Conservation (phyloP, 1,140 invertebrate species). For the Drosophila setifemur region DNA sequence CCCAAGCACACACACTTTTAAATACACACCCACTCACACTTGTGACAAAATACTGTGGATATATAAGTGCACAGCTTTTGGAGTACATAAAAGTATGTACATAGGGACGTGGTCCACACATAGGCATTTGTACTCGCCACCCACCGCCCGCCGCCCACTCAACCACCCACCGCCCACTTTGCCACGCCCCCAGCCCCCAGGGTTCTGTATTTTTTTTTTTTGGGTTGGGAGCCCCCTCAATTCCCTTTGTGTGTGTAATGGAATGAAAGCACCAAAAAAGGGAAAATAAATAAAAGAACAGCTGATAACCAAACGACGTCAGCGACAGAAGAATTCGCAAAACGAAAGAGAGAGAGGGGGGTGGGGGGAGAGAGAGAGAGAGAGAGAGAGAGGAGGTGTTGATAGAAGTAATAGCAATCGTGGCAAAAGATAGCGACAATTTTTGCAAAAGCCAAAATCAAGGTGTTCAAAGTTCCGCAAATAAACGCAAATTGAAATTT, state of each 20-base stretch:
- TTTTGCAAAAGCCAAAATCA: too few relatives aligned
- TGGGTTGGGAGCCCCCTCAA: not conserved
- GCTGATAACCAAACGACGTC: slow-evolving; percentile 23
- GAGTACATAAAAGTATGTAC: slow-evolving; percentile 14
- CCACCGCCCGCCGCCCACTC: slow-evolving; percentile 1
- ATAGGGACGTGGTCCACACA: slow-evolving; percentile 1
- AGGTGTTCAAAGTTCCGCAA: too few relatives aligned
- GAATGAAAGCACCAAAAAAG: slow-evolving; percentile 21
- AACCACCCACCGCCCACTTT: not conserved
- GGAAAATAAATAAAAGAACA: slow-evolving; percentile 30
- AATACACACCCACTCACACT: slow-evolving; percentile 23
- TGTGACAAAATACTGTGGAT: not conserved
- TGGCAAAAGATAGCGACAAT: slow-evolving; percentile 1
- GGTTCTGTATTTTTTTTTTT: slow-evolving; percentile 5
- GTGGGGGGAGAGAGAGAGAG: not conserved
- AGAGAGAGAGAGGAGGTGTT: not conserved
- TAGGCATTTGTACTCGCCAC: slow-evolving; percentile 23
- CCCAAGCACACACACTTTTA: too few relatives aligned
- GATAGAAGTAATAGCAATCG: not conserved
- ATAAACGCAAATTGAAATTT: too few relatives aligned
- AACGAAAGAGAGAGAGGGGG: too few relatives aligned
- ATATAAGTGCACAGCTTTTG: slow-evolving; percentile 21
- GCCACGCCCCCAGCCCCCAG: not conserved
- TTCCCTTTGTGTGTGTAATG: slow-evolving; percentile 25
- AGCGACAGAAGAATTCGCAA: slow-evolving; percentile 7